Conservation (phyloP, 1,140 invertebrate genomes). For the Trinorchestia longiramus region DNA sequence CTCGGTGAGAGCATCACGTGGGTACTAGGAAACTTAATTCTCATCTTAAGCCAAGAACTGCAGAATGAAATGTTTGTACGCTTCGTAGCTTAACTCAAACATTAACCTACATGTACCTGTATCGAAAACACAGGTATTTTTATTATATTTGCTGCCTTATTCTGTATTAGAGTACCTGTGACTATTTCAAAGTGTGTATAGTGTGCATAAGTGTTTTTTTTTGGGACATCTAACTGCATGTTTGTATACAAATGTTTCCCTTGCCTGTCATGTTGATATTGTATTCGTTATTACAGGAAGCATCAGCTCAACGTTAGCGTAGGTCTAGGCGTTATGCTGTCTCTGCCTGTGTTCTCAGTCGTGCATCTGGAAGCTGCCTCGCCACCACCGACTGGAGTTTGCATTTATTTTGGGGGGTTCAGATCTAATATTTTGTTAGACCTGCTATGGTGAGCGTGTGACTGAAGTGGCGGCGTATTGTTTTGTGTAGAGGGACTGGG, state of each 20-base stretch:
- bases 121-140: too few relatives aligned
- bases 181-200: not conserved
- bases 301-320: constrained; percentile 26
- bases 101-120: too few relatives aligned
- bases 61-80: too few relatives aligned
- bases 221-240: not conserved
- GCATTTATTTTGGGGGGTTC: not conserved
- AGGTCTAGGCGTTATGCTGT: not conserved
- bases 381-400: not conserved
- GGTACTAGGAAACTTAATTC: too few relatives aligned
- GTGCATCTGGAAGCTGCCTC: not conserved
- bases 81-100: too few relatives aligned
- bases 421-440: not conserved
- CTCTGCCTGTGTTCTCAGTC: not conserved
- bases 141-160: too few relatives aligned
- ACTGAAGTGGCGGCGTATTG: not conserved
- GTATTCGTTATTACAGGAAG: not conserved
- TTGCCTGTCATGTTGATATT: not conserved
- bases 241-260: not conserved
- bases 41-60: too few relatives aligned
- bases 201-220: not conserved
- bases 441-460: not conserved
- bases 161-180: too few relatives aligned
- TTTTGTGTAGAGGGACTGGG: not conserved
- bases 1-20: too few relatives aligned